Evolutionary conservation across 2,113 vertebrate genomes (phyloP), one percentile per base, ranked within the genome.

Genomic region (Mormyrus lacerda): DNA sequence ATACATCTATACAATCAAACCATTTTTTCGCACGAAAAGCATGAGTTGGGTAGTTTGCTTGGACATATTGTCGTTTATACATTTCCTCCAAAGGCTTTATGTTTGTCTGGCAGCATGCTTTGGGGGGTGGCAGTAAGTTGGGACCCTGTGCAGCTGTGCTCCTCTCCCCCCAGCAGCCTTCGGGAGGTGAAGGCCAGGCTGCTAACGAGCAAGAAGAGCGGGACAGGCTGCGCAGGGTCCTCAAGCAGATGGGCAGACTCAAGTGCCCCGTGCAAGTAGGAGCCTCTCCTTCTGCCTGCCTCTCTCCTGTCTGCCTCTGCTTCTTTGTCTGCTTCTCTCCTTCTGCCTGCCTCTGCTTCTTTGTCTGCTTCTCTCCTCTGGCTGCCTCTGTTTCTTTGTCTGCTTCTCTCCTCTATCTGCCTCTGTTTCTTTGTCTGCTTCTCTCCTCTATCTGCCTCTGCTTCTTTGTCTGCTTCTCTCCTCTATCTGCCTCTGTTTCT

Each of bases 181-280:
- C 96, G 91, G 96, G 95, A 76, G 96, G 95, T 87, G 97, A 97
- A 94, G 94, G 94, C 89, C 61, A 96, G 89, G 95, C 95, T 91
- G 94, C 95, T 91, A 95, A 96, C 17, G 96, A 97, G 92, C 97
- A 97, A 91, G 96, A 97, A 91, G 97, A 98, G 91, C 95, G 97
- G 89, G 98, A 98, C 90, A 96, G 97, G 89, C 96, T 99, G 91
- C 97, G 97, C 88, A 96, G 96, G 92, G 96, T 98, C 90, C 97
- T 98, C 91, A 99, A 99, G 95, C 98, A 99, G 96, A 98, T 98
- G 97, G 98, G 98, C 91, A 96, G 97, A 94, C 97, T 99, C 92
- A 98, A 98, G 94, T 99, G 98, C 93, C 97, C 98, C 65, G 97
- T 95, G 93, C 96, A 99, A 97, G 98, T 99, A 95, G 92, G 92